These are phyloP conservation scores for Atherinomorus stipes DNA, from an alignment of 2,113 vertebrate species.

Conservation along the genomic window DNA sequence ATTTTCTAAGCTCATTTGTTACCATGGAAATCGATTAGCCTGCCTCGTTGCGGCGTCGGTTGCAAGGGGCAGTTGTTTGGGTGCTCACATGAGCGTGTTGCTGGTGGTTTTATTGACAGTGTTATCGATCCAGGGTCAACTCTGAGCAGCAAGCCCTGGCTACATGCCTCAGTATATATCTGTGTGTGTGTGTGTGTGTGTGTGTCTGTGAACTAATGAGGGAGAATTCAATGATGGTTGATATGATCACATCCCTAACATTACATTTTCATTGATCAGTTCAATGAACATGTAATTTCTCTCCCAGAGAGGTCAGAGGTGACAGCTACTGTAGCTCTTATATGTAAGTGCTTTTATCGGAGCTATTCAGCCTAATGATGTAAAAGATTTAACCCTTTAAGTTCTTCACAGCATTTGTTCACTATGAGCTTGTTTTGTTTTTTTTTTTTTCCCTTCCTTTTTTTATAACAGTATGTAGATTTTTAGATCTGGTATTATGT, in stretches of 20 bases:
- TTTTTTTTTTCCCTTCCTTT: too few relatives aligned
- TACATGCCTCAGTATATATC: not conserved
- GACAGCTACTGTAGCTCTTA: not conserved
- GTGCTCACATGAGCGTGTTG: not conserved
- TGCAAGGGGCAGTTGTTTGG: constrained; percentile 15
- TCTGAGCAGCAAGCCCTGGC: not conserved
- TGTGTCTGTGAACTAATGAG: not conserved
- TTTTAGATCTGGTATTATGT: too few relatives aligned
- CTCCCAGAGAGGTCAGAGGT: not conserved
- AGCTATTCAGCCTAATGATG: too few relatives aligned
- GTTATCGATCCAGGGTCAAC: constrained; percentile 18
- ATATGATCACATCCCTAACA: not conserved
- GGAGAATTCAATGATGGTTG: not conserved
- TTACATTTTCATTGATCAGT: constrained; percentile 5
- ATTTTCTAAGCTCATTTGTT: constrained; percentile 2
- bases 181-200: not conserved
- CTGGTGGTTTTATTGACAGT: constrained; percentile 11
- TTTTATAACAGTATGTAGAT: too few relatives aligned
- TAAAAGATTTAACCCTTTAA: too few relatives aligned
- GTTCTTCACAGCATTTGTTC: too few relatives aligned
- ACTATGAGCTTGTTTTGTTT: too few relatives aligned
- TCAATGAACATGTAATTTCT: not conserved
- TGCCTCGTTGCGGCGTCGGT: not conserved
- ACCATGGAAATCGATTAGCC: constrained; percentile 28
- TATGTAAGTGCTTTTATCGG: not conserved